Conservation (phyloP, 2,888 invertebrate genomes). For the Sympetrum striolatum region DNA sequence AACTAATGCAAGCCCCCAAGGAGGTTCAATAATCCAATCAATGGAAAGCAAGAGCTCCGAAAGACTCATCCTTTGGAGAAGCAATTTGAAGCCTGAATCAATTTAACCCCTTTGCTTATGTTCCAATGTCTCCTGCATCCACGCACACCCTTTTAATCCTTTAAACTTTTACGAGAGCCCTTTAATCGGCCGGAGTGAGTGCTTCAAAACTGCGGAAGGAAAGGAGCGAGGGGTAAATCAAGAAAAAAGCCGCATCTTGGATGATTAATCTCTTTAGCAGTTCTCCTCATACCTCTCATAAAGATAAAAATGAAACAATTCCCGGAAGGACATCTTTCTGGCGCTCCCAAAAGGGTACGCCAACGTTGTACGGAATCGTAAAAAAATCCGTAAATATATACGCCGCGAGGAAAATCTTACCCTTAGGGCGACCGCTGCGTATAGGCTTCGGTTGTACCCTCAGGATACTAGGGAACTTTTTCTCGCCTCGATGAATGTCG, state of each 20-base stretch:
- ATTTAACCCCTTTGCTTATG: background rate
- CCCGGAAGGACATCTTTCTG: background rate
- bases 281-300: background rate
- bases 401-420: too few species aligned
- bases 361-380: background rate
- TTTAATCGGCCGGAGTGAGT: background rate
- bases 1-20: too few species aligned
- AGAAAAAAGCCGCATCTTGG: background rate
- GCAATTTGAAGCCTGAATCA: background rate
- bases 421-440: background rate
- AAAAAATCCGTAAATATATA: background rate
- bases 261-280: constrained; percentile 1
- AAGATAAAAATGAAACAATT: background rate
- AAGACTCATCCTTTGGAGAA: background rate
- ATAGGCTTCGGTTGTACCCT: background rate
- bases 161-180: background rate
- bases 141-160: background rate
- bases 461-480: background rate
- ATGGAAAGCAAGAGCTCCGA: background rate
- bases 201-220: background rate
- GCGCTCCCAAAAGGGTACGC: background rate
- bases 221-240: background rate
- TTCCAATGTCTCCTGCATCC: background rate
- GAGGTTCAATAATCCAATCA: background rate
- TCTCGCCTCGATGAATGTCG: background rate